These are phyloP conservation scores for Zapus hudsonius DNA, from an alignment of 2,113 vertebrate species.

Conservation along the genomic window DNA sequence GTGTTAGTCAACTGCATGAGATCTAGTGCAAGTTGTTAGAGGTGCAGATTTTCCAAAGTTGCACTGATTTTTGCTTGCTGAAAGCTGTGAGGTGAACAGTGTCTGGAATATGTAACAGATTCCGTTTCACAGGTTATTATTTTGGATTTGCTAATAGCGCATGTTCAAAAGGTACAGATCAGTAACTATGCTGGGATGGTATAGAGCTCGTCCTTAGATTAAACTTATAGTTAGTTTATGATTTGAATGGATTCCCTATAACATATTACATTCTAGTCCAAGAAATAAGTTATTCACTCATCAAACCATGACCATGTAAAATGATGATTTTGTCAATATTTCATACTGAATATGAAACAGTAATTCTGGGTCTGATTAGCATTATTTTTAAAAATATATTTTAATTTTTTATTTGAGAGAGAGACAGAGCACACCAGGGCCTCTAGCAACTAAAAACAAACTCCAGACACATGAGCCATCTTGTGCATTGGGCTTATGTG, in stretches of 20 bases:
- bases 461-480: no score
- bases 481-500: no score
- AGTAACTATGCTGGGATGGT: not conserved
- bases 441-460: no score
- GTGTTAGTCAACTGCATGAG: not conserved
- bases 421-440: no score
- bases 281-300: constrained; percentile 38
- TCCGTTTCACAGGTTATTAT: not conserved
- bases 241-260: not conserved
- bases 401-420: no score
- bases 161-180: not conserved
- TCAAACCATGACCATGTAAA: not conserved
- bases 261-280: constrained; percentile 25
- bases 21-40: not conserved
- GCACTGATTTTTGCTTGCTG: not conserved
- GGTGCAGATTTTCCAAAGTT: not conserved
- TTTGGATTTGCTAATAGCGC: not conserved
- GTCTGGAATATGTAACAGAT: not conserved
- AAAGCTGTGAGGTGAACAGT: not conserved
- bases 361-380: rapidly evolving
- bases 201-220: not conserved
- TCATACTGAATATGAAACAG: not conserved
- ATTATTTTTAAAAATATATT: no score
- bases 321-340: not conserved
- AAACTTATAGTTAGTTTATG: constrained; percentile 25